These are phyloP conservation scores for Pseudococcus jackbeardsleyi DNA, from an alignment of 2,888 invertebrate species.

Conservation along the genomic window DNA sequence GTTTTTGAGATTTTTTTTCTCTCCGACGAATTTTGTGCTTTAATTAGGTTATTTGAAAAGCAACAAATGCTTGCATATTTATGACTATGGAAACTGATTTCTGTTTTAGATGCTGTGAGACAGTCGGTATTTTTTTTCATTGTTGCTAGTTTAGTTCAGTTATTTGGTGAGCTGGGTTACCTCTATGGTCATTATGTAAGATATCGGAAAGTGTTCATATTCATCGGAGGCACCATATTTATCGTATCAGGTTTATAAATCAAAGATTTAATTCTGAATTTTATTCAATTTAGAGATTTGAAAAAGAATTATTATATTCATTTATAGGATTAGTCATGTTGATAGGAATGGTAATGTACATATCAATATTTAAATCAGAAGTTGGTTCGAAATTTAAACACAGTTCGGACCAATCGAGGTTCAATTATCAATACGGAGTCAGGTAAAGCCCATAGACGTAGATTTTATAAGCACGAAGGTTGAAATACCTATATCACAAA, in stretches of 20 bases:
- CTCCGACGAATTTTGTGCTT: not conserved
- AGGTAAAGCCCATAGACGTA: conserved; percentile 66
- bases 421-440: conserved; percentile 89
- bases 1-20: conserved; percentile 22
- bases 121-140: conserved; percentile 87
- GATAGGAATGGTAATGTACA: conserved; percentile 92
- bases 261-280: not conserved
- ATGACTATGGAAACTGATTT: not conserved
- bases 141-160: conserved; percentile 81
- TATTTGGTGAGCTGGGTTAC: conserved; percentile 85
- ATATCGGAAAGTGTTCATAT: conserved; percentile 82
- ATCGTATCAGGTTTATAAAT: conserved; percentile 83
- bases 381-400: conserved; percentile 88
- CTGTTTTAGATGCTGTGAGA: conserved; percentile 85
- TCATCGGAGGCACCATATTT: conserved; percentile 87
- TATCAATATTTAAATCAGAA: conserved; percentile 92
- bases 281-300: conserved; percentile 4
- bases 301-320: not conserved
- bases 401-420: conserved; percentile 82
- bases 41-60: not conserved
- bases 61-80: conserved; percentile 10
- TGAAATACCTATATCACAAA: not conserved
- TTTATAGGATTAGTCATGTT: conserved; percentile 87
- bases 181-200: conserved; percentile 84
- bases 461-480: not conserved